Evolutionary conservation across 2,888 invertebrate species (phyloP), one percentile per base, ranked within the genome.

Genomic region (Stenolophus ochropezus): DNA sequence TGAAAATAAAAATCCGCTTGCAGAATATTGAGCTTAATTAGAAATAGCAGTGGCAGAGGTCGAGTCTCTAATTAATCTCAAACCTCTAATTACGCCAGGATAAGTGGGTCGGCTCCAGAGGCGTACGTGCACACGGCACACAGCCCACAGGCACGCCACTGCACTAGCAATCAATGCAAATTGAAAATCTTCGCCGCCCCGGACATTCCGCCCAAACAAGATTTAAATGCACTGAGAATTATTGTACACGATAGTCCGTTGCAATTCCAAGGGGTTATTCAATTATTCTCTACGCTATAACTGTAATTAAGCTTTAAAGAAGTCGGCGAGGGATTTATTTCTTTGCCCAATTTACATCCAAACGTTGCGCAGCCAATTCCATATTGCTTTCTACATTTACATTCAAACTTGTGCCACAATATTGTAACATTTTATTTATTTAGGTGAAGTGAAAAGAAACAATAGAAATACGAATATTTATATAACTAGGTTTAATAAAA

Each of bases 301-400:
- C 65, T 69, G 65, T 69, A 69, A 69, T 69, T 69, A 69, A 69
- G 65, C 33, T 69, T 69, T 69, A 69, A 69, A 69, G 65, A 69
- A 69, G 65, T 69, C 27, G 33, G 16, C 6, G 65, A 16, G 4
- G 27, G 18, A 69, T 33, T 69, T 69, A 69, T 69, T 33, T 69
- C 16, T 33, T 33, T 33, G 33, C 16, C 65, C 20, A 69, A 33
- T 69, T 69, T 69, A 14, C 33, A 18, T 42, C 61, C 56, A 20
- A 20, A 56, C 21, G 20, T 8, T 42, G 33, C 33, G 11, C n/a
- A n/a, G n/a, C n/a, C n/a, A n/a, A n/a, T n/a, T n/a, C n/a, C n/a
- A n/a, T n/a, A n/a, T n/a, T n/a, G n/a, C n/a, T n/a, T n/a, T n/a
- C n/a, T n/a, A n/a, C n/a, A n/a, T n/a, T n/a, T n/a, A n/a, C n/a